These are phyloP conservation scores for Narcine bancroftii DNA, from an alignment of 2,113 vertebrate genomes.

Conservation along the genomic window DNA sequence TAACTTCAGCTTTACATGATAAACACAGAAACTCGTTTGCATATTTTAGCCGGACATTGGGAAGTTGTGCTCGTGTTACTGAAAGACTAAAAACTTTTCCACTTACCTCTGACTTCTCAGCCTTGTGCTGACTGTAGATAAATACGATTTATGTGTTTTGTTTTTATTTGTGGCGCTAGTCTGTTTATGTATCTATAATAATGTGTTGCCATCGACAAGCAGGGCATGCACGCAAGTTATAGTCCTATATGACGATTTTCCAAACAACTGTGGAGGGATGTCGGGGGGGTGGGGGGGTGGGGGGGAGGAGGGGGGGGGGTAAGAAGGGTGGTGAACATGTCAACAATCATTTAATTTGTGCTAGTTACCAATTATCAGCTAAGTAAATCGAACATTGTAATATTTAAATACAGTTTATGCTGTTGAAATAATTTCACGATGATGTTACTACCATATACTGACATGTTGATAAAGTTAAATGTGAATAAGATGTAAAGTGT, in stretches of 20 bases:
- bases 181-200: constrained; percentile 48
- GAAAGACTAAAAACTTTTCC: constrained; percentile 53
- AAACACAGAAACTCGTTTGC: constrained; percentile 47
- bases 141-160: constrained; percentile 53
- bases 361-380: constrained; percentile 36
- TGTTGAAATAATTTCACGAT: constrained; percentile 30
- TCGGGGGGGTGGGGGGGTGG: neutral
- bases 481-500: constrained; percentile 36
- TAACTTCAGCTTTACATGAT: constrained; percentile 97
- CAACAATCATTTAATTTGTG: constrained; percentile 36
- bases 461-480: constrained; percentile 33
- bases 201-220: constrained; percentile 22
- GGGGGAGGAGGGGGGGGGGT: too few species aligned
- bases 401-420: constrained; percentile 25
- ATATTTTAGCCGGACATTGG: constrained; percentile 17
- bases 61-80: constrained; percentile 44
- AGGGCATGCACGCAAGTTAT: constrained; percentile 31
- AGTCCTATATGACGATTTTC: constrained; percentile 25
- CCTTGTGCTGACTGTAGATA: constrained; percentile 55
- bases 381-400: constrained; percentile 35
- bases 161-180: constrained; percentile 56
- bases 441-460: constrained; percentile 26
- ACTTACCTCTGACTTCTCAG: constrained; percentile 55
- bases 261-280: neutral
- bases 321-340: neutral